Evolutionary conservation across 2,888 invertebrate species (phyloP), one percentile per base, ranked within the genome.

Genomic region (Muscina levida): DNA sequence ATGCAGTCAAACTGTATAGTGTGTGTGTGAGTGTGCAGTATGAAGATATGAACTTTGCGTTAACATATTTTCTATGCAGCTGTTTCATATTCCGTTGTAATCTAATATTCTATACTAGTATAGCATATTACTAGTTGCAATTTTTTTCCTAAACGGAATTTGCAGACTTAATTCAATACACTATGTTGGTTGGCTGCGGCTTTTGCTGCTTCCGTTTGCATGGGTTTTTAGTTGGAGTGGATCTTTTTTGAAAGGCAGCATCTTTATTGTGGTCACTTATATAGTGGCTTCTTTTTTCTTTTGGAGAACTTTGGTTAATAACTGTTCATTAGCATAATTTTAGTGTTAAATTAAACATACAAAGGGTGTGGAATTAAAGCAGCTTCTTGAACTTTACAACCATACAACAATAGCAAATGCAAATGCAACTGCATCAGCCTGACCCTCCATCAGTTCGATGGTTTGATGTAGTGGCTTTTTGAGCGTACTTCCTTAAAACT

Each of bases 321-420:
- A 71, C 46, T 57, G 66, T 53, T 77, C 70, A 81, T 81, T 81
- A 77, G 53, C 77, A 77, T 81, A 77, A 51, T 81, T 74, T 74
- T 81, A 74, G 71, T 74, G 80, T 77, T 74, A 67, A 81, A 77
- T 67, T 77, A 74, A 70, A 81, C 77, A 81, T 39, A 74, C 74
- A 77, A 77, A 81, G 80, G 80, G 80, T 67, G 80, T 81, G 77
- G 77, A 73, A 53, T 71, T 53, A 62, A 62, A 37, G 37, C 22
- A 62, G 39, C 42, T 19, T 6, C n/a, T 1, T n/a, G 19, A 19
- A 19, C 19, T 51, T 19, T 51, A 19, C 19, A 51, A 11, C 4
- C 53, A 53, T 53, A 39, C 17, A 37, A 59, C 22, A 31, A 31
- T 57, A 1, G 13, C 37, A 31, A 26, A 17, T 22, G 37, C 17